phyloP scores from a whole-genome alignment of 53 echinoderm and acorn worm species.

The Patiria pectinifera region DNA sequence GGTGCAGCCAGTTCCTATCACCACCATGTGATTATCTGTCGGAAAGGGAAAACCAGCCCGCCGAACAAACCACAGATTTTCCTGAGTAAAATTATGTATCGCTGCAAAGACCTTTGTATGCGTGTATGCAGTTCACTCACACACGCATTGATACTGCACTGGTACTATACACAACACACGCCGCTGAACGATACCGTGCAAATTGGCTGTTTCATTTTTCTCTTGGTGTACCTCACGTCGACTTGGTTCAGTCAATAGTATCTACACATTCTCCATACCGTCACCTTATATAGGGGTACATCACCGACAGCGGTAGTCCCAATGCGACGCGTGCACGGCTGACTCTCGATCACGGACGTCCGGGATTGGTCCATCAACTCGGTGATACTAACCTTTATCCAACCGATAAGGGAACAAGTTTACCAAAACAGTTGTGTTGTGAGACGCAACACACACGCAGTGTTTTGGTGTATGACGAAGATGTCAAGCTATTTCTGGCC shows the following conservation, averaged over 20 bases:
- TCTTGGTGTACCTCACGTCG: not conserved
- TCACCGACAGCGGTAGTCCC: slow-evolving; percentile 31
- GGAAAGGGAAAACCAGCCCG: not conserved
- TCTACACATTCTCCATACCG: not conserved
- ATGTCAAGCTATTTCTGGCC: slow-evolving; percentile 36
- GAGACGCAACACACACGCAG: slow-evolving; percentile 43
- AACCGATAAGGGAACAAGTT: slow-evolving; percentile 18
- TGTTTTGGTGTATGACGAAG: slow-evolving; percentile 48
- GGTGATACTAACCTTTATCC: slow-evolving; percentile 30
- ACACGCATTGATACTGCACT: not conserved
- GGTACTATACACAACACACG: not conserved
- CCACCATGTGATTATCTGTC: not conserved
- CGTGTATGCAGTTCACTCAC: not conserved
- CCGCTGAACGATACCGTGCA: not conserved
- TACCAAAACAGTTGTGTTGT: slow-evolving; percentile 51
- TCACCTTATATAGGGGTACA: slow-evolving; percentile 9
- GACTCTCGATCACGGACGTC: slow-evolving; percentile 59
- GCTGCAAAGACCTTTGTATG: not conserved
- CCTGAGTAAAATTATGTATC: not conserved
- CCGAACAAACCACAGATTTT: not conserved
- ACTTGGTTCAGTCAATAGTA: not conserved
- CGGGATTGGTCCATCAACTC: slow-evolving; percentile 45
- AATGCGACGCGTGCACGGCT: slow-evolving; percentile 42
- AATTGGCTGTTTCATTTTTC: not conserved
- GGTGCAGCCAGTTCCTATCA: not conserved